Conservation (phyloP, 2,888 invertebrate genomes). For the Chelonus formosanus region DNA sequence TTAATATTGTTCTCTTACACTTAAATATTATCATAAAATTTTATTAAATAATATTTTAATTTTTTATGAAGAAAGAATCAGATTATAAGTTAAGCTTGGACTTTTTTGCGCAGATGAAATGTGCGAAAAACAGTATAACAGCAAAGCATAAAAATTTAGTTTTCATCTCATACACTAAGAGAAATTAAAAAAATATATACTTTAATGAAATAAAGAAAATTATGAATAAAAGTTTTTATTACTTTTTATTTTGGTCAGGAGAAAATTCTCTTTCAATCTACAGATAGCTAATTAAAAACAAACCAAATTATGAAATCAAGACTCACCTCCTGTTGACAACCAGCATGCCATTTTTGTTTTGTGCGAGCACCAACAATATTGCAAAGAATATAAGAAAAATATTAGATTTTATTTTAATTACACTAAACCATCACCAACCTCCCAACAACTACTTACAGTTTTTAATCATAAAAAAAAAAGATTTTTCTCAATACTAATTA, state of each 20-base stretch:
- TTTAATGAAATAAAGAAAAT: too few species aligned
- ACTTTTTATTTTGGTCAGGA: too few species aligned
- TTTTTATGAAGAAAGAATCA: neutral
- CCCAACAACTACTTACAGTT: neutral
- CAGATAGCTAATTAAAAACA: conserved; percentile 20
- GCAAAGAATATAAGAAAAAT: conserved; percentile 64
- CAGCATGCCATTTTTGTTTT: conserved; percentile 63
- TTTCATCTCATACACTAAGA: neutral
- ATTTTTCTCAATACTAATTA: too few species aligned
- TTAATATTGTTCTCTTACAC: too few species aligned
- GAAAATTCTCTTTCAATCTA: too few species aligned
- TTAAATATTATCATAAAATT: too few species aligned
- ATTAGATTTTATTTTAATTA: conserved; percentile 58
- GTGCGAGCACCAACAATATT: conserved; percentile 65
- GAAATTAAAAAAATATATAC: neutral
- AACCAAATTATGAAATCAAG: conserved; percentile 58
- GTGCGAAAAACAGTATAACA: too few species aligned
- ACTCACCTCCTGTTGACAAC: conserved; percentile 65
- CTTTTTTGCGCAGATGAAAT: too few species aligned
- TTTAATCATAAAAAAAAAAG: neutral
- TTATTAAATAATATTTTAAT: neutral
- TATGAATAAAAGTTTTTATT: too few species aligned
- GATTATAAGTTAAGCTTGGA: neutral
- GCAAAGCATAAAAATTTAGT: neutral
- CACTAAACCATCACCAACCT: conserved; percentile 55